phyloP scores from a whole-genome alignment of 35 echinoderm and acorn worm genomes.

The Strongylocentrotus purpuratus region DNA sequence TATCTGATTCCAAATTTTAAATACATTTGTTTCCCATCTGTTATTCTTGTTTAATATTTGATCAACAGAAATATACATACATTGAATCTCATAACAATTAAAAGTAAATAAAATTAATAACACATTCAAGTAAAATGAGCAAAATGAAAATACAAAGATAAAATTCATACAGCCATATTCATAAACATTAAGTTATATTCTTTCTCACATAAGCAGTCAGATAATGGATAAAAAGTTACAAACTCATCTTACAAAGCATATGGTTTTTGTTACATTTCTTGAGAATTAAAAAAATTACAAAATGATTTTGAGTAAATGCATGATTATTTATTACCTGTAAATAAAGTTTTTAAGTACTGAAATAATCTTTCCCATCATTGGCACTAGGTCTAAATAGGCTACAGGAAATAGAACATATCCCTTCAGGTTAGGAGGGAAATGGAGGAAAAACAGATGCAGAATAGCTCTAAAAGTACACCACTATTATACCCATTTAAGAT shows the following conservation, averaged over 20 bases:
- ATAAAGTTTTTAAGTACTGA: background rate
- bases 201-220: background rate
- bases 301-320: background rate
- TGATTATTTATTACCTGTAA: background rate
- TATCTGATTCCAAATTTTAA: background rate
- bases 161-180: background rate
- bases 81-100: background rate
- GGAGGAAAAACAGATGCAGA: background rate
- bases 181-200: background rate
- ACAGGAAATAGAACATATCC: background rate
- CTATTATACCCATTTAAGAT: background rate
- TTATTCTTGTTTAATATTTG: background rate
- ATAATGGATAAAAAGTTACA: background rate
- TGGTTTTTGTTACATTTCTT: background rate
- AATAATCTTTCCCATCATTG: background rate
- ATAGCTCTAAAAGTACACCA: background rate
- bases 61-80: conserved; percentile 5
- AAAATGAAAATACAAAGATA: background rate
- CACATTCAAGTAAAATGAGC: background rate
- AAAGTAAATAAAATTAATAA: background rate
- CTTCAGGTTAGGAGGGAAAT: background rate
- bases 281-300: background rate
- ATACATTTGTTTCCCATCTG: background rate
- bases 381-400: background rate
- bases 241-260: background rate